Conservation (phyloP, 2,797 vertebrate genomes). For the Zonotrichia albicollis region DNA sequence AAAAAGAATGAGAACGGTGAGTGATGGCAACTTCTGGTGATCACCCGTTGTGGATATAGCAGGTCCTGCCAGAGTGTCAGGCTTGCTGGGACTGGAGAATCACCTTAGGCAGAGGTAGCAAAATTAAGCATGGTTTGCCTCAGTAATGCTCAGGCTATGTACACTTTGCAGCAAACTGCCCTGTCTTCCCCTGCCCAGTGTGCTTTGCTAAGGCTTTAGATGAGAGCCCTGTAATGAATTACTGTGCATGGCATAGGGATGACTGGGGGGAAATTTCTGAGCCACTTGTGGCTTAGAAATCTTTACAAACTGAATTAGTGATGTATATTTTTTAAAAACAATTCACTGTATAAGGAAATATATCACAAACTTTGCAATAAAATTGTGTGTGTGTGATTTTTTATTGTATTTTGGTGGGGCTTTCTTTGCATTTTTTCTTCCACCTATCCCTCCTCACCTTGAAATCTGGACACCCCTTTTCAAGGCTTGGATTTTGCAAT, state of each 20-base stretch:
- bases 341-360: background rate
- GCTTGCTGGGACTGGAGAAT: background rate
- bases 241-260: background rate
- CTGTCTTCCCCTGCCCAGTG: background rate
- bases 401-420: background rate
- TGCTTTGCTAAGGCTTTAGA: background rate
- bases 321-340: no score
- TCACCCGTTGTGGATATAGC: rapidly evolving
- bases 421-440: background rate
- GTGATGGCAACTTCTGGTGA: background rate
- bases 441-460: background rate
- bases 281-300: background rate
- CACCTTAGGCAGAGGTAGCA: background rate
- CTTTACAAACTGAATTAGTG: background rate
- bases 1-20: background rate
- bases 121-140: background rate
- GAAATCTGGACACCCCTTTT: background rate
- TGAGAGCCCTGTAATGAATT: background rate
- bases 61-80: background rate
- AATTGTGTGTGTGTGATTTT: background rate
- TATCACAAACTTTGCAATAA: background rate
- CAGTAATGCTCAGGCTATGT: background rate
- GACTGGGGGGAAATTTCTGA: background rate
- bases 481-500: background rate
- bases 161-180: background rate